Conservation (phyloP, 2,797 vertebrate species). For the Macrochelys suwanniensis region DNA sequence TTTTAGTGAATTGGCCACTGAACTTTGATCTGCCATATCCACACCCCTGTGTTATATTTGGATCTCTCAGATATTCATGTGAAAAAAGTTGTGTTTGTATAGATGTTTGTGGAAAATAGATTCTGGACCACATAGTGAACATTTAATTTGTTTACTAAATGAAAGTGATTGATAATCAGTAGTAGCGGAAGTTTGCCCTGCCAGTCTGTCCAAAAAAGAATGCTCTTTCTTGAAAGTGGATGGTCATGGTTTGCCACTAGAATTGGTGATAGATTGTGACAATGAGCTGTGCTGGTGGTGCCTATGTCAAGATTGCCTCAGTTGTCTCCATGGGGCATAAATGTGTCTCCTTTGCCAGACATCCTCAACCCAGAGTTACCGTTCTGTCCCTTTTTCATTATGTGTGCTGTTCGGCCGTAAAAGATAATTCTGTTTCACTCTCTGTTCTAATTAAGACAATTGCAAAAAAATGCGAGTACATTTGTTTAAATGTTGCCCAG, state of each 20-base stretch:
- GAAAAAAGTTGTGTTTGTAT: neutral
- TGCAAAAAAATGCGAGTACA: neutral
- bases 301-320: neutral
- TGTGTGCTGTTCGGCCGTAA: neutral
- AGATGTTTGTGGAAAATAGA: neutral
- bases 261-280: neutral
- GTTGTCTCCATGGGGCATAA: neutral
- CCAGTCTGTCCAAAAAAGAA: neutral
- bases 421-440: neutral
- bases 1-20: neutral
- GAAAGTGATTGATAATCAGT: neutral
- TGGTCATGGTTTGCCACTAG: neutral
- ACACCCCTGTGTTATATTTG: neutral
- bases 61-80: neutral
- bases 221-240: neutral
- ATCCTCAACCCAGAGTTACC: rapidly evolving
- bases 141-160: neutral
- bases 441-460: neutral
- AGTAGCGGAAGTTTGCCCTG: neutral
- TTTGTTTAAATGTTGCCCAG: neutral
- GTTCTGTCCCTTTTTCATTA: rapidly evolving
- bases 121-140: neutral
- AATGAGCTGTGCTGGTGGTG: neutral
- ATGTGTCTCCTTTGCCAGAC: neutral
- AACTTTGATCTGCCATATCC: rapidly evolving